Percentiles rank a stretch among this genome's conserved stretches.
Conservation (phyloP, 2,888 invertebrate genomes). For the Spicauda simplicius region DNA sequence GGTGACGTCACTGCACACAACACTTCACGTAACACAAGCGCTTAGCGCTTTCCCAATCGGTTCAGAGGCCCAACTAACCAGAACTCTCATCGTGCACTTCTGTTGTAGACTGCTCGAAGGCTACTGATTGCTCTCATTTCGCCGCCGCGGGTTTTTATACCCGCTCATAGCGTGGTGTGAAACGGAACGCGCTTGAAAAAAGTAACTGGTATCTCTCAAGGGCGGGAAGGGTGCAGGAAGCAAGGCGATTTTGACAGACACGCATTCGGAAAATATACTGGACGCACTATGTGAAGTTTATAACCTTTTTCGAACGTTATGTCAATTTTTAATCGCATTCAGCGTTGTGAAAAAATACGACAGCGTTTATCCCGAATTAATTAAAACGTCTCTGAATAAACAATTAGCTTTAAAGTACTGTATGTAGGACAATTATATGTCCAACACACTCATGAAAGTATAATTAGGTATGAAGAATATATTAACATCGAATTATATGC, state of each 20-base stretch:
- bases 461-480: slow-evolving; percentile 43
- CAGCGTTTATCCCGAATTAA: neutral
- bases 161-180: slow-evolving; percentile 61
- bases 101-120: slow-evolving; percentile 82
- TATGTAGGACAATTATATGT: slow-evolving; percentile 6
- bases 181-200: slow-evolving; percentile 72
- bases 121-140: slow-evolving; percentile 81
- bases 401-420: neutral
- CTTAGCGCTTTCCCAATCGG: slow-evolving; percentile 46
- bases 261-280: slow-evolving; percentile 57
- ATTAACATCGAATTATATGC: slow-evolving; percentile 43
- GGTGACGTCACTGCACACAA: slow-evolving; percentile 46
- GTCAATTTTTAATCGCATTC: neutral
- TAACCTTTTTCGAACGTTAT: neutral
- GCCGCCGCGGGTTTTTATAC: slow-evolving; percentile 74
- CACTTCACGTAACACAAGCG: slow-evolving; percentile 43
- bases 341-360: neutral
- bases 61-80: slow-evolving; percentile 65
- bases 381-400: neutral
- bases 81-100: slow-evolving; percentile 84
- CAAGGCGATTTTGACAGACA: slow-evolving; percentile 65
- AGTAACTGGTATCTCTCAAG: slow-evolving; percentile 79
- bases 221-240: slow-evolving; percentile 72
- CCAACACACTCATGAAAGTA: slow-evolving; percentile 41
- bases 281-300: slow-evolving; percentile 26